phyloP scores from a whole-genome alignment of 2,113 vertebrate species.

The Strix aluco region DNA sequence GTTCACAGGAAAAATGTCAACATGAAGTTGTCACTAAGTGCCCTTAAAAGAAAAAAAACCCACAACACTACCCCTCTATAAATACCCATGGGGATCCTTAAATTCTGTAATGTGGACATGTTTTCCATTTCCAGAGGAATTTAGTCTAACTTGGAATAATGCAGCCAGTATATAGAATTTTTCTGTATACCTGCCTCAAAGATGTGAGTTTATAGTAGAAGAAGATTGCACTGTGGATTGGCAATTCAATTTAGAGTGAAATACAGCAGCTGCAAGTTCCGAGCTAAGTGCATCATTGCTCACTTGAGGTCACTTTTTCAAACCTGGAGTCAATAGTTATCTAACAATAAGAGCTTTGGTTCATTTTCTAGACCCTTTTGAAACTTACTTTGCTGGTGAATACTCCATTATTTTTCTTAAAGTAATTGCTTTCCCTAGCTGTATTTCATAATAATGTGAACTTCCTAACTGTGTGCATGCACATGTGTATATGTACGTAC shows the following conservation, averaged over 20 bases:
- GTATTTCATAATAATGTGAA: neutral
- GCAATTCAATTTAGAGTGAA: slow-evolving; percentile 58
- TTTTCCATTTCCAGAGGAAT: slow-evolving; percentile 20
- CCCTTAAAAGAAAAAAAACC: neutral
- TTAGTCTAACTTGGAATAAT: neutral
- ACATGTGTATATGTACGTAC: neutral
- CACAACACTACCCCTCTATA: neutral
- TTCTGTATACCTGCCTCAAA: neutral
- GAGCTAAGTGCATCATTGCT: slow-evolving; percentile 55
- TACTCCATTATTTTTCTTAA: slow-evolving; percentile 5
- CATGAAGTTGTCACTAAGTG: neutral
- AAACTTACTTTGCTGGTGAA: slow-evolving; percentile 14
- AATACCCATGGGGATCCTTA: neutral
- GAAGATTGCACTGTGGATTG: slow-evolving; percentile 36
- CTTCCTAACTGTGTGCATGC: neutral
- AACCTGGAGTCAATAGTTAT: slow-evolving; percentile 49
- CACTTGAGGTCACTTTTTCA: slow-evolving; percentile 59
- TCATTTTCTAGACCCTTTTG: slow-evolving; percentile 41
- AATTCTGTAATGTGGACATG: neutral
- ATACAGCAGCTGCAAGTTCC: slow-evolving; percentile 38
- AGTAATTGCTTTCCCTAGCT: neutral
- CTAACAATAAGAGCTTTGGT: slow-evolving; percentile 25
- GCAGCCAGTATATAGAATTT: neutral
- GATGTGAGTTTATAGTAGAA: slow-evolving; percentile 14
- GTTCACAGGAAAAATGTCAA: neutral